Evolutionary conservation across 2,113 vertebrate genomes (phyloP), one percentile per base, ranked within the genome.

Genomic region (Sorex fumeus): DNA sequence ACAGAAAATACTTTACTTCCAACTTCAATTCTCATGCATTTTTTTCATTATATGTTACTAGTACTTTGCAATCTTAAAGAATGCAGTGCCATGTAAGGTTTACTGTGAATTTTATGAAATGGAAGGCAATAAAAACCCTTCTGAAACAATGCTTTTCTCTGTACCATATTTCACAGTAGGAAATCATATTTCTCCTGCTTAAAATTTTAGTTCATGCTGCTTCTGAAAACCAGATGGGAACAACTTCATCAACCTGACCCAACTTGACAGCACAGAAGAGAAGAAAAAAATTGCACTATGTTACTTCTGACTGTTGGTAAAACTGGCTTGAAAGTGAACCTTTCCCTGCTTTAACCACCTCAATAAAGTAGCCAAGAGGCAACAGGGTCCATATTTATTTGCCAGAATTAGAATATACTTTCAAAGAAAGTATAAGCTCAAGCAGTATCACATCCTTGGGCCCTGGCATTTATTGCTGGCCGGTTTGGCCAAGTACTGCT

Each of bases 211-310:
- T n/a, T 88, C 45, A 87, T 4, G 57, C 10, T 81, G 72, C 36
- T 88, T 91, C 69, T 90, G 70, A 94, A 95, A 95, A 80, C 40
- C 66, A 92, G 67, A 91, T 71, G 50, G 70, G 67, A 23, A 94
- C 32, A 90, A 87, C 9, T 87, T 50, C 80, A 32, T 67, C 80
- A 78, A 89, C 91, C 19, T 64, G 62, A 93, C 78, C 93, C 8
- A 93, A 96, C 28, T 50, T 47, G 43, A 91, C 84, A 94, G 91
- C 11, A 83, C 53, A 79, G 75, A 88, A 94, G 92, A 83, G 53
- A 5, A 87, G 87, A 92, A 82, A 92, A 94, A 93, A 40, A 92
- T 75, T 71, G 36, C 25, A 85, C n/a, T 90, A 23, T 53, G 25
- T 79, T 88, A 79, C 53, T 81, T 79, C 0, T 60, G 66, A 88